A percentile compares a stretch with the other conserved stretches of the same genome.
These are phyloP conservation scores for Erythrocebus patas DNA, from an alignment of 2,113 vertebrate species.

Conservation along the genomic window DNA sequence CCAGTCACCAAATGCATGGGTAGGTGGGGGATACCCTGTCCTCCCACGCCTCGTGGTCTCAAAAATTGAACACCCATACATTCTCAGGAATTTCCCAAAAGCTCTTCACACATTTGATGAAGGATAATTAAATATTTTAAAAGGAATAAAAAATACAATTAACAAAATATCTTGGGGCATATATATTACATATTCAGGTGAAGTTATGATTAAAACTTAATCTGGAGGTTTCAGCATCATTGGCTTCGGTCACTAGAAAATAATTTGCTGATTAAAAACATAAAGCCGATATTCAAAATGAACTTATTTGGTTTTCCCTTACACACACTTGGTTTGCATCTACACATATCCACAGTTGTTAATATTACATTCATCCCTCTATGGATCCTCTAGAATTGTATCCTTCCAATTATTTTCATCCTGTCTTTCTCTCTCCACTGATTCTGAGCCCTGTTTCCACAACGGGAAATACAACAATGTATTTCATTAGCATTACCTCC, in stretches of 20 bases:
- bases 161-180: background rate
- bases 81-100: background rate
- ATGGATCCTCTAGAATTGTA: background rate
- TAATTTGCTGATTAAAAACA: background rate
- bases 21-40: background rate
- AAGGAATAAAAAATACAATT: background rate
- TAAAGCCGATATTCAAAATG: background rate
- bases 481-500: background rate
- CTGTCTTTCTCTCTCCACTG: background rate
- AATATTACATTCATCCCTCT: background rate
- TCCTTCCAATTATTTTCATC: background rate
- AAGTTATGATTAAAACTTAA: background rate
- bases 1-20: background rate
- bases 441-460: background rate
- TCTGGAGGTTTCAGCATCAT: background rate
- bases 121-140: background rate
- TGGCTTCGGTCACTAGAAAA: background rate
- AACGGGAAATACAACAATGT: background rate
- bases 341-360: background rate
- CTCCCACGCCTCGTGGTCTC: background rate
- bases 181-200: background rate
- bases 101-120: background rate
- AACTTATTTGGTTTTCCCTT: background rate
- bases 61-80: background rate
- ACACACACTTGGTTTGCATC: background rate